These are phyloP conservation scores for Echiichthys vipera DNA, from an alignment of 2,797 vertebrate genomes.

Conservation along the genomic window DNA sequence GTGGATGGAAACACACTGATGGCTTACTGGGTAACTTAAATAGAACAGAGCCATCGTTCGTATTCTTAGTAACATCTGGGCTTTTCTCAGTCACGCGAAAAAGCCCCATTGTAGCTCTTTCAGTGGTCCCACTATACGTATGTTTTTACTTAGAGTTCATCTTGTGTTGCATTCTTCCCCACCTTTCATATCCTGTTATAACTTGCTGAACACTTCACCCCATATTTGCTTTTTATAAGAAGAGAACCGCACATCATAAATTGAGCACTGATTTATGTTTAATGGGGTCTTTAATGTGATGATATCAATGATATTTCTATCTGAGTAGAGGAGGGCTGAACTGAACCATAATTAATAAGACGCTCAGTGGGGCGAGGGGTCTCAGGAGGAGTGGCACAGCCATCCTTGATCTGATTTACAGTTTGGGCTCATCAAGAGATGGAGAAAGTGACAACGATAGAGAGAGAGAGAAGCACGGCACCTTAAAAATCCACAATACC, in stretches of 20 bases:
- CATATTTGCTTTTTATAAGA: slow-evolving; percentile 24
- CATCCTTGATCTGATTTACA: slow-evolving; percentile 60
- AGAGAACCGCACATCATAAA: slow-evolving; percentile 33
- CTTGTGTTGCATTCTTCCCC: neutral
- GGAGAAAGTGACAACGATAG: slow-evolving; percentile 34
- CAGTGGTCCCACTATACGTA: neutral
- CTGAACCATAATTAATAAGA: slow-evolving; percentile 84
- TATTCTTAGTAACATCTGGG: no score
- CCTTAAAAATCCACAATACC: slow-evolving; percentile 54
- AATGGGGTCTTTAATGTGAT: slow-evolving; percentile 68
- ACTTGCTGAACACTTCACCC: neutral
- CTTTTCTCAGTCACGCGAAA: neutral
- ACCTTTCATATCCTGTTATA: neutral
- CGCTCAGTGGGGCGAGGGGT: slow-evolving; percentile 71
- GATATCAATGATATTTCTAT: slow-evolving; percentile 76
- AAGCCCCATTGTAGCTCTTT: neutral
- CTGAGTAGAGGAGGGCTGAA: slow-evolving; percentile 68
- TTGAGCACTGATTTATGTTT: slow-evolving; percentile 45
- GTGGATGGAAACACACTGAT: neutral
- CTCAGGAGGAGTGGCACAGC: slow-evolving; percentile 64
- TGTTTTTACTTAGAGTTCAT: neutral
- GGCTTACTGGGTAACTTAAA: no score
- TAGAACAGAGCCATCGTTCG: neutral
- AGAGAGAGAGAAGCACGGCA: slow-evolving; percentile 43
- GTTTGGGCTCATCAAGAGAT: slow-evolving; percentile 55